Evolutionary conservation across 2,888 invertebrate genomes (phyloP).

Genomic region (Drosophila imparisetae): DNA sequence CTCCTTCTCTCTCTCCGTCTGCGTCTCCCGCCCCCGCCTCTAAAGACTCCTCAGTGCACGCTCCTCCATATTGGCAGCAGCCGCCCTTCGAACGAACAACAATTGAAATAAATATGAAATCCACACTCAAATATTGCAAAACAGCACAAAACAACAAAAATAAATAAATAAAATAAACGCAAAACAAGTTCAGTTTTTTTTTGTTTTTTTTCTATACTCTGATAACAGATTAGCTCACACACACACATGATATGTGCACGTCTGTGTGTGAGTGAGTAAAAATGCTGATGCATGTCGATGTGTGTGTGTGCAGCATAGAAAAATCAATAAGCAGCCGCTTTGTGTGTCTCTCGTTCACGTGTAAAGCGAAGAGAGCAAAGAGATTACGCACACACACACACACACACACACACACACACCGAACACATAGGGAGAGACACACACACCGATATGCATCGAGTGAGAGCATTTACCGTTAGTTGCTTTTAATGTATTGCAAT

Average conservation of each 20-base stretch:
- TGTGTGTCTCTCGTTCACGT: conserved; percentile 36
- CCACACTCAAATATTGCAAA: conserved; percentile 15
- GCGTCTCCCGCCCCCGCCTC: conserved; percentile 49
- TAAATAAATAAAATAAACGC: conserved; percentile 19
- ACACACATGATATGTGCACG: conserved; percentile 10
- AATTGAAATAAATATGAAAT: conserved; percentile 20
- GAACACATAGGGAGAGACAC: neutral
- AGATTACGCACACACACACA: conserved; percentile 18
- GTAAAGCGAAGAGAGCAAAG: conserved; percentile 18
- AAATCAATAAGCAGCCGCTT: conserved; percentile 55
- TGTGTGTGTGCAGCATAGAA: conserved; percentile 49
- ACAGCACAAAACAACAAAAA: conserved; percentile 10
- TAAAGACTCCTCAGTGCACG: conserved; percentile 45
- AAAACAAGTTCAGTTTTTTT: conserved; percentile 46
- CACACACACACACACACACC: conserved; percentile 2
- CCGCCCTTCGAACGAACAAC: conserved; percentile 36
- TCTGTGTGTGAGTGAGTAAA: conserved; percentile 11
- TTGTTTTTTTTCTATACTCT: conserved; percentile 49
- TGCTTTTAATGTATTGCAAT: conserved; percentile 10
- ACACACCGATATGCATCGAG: conserved; percentile 6
- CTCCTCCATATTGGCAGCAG: conserved; percentile 64
- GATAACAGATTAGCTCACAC: conserved; percentile 72
- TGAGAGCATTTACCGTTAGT: conserved; percentile 50
- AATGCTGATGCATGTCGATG: conserved; percentile 8
- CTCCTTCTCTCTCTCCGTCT: conserved; percentile 34